Evolutionary conservation across 30 jellyfish, hydroid and myxozoan genomes (phyloP).

Genomic region (Nemopilema nomurai): DNA sequence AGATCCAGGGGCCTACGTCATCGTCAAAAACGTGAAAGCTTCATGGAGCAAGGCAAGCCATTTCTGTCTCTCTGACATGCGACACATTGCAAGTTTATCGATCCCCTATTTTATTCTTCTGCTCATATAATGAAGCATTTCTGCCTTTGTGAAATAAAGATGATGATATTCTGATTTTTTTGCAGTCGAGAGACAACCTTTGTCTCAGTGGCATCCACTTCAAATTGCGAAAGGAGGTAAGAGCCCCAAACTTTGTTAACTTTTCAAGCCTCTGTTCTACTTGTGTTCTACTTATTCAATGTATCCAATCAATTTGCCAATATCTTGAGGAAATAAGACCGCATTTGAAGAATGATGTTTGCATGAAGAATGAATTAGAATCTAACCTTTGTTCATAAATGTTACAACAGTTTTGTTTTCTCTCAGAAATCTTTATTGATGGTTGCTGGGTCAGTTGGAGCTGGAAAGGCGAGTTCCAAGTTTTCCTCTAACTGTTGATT

Average conservation of each 20-base stretch:
- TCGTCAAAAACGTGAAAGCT: conserved; percentile 18
- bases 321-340: too few relatives aligned
- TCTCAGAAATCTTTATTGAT: conserved; percentile 67
- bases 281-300: too few relatives aligned
- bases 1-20: conserved; percentile 38
- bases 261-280: too few relatives aligned
- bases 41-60: conserved; percentile 52
- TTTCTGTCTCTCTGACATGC: neutral
- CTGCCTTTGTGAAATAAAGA: neutral
- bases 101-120: too few relatives aligned
- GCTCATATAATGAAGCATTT: neutral
- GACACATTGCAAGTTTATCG: too few relatives aligned
- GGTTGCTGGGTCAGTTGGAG: conserved; percentile 92
- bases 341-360: too few relatives aligned
- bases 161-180: too few relatives aligned
- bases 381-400: neutral
- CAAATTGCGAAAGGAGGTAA: conserved; percentile 16
- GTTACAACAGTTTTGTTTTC: neutral
- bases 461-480: conserved; percentile 77
- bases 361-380: too few relatives aligned
- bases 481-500: too few relatives aligned
- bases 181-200: conserved; percentile 21
- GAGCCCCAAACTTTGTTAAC: too few relatives aligned
- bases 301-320: too few relatives aligned
- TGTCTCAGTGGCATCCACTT: conserved; percentile 17